Base-by-base conservation (phyloP, 2,113 vertebrate genomes). In the Danionella cerebrum region DNA sequence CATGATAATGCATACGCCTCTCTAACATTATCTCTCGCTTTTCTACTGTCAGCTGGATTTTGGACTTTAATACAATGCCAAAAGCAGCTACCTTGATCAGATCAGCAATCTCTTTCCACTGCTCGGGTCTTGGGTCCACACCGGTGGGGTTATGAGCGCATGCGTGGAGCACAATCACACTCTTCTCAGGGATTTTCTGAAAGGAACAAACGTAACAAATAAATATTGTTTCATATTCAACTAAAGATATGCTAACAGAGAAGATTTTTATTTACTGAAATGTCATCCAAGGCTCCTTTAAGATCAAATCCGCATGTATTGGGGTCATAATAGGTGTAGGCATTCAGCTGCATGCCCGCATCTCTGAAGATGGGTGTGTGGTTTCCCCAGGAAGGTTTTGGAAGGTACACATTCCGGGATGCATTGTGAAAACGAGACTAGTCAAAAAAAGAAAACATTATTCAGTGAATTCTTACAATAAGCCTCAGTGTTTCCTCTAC, bases 131-230 rank as follows among this genome's bases (percentile, higher is more conserved):
- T 2, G 96, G 96, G 84, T 99, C 96, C 74, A 99, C 96, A 6
- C 96, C 96, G 0, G 96, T 99, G 64, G 96, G 96, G 73, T 99
- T 99, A 86, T 99, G 96, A 47, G 96, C 96, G 3, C 96, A 99
- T 6, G 96, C 95, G 0, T 98, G 96, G 69, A 99, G 72, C 50
- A 99, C 70, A 74, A 99, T 86, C 59, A 98, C 84, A 73, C 95
- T 95, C 62, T 93, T 85, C 71, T 96, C 92, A 38, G 96, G 95
- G 59, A 98, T 94, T 93, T 97, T 98, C 96, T 99, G 66, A 53
- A 21, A 76, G 18, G 52, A 25, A 59, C 10, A 47, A 9, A 3
- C n/a, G 5, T 19, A 51, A 14, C 14, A 51, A 50, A 51, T 51
- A 12, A 2, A 45, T 21, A 21, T 7, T n/a, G n/a, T n/a, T n/a